Evolutionary conservation across 1,140 invertebrate species (phyloP).

Genomic region (Neodiprion lecontei): DNA sequence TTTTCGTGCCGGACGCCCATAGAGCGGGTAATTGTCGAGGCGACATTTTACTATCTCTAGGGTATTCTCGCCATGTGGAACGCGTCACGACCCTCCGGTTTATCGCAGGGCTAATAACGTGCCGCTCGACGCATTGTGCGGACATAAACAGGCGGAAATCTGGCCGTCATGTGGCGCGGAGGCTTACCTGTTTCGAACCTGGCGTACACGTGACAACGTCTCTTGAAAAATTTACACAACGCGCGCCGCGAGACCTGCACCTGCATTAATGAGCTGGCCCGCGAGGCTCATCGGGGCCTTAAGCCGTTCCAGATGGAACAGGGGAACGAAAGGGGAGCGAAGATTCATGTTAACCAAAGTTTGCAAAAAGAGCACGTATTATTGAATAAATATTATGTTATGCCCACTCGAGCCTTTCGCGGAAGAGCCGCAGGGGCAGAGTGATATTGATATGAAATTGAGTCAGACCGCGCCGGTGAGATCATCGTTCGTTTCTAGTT

Average conservation of each 20-base stretch:
- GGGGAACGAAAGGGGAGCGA: not conserved
- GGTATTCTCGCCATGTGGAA: no score
- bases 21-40: not conserved
- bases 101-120: not conserved
- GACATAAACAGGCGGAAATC: conserved; percentile 17
- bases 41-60: not conserved
- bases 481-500: not conserved
- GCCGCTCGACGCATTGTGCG: not conserved
- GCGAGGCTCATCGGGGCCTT: not conserved
- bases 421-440: not conserved
- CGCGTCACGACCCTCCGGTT: no score
- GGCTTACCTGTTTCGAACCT: conserved; percentile 39
- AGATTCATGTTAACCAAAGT: not conserved
- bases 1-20: no score
- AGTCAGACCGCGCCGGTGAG: not conserved
- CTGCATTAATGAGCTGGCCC: conserved; percentile 46
- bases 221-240: not conserved
- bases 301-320: no score
- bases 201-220: not conserved
- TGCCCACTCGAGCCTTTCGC: not conserved
- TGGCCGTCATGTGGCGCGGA: conserved; percentile 44
- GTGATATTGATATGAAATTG: not conserved
- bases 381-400: not conserved
- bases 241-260: conserved; percentile 39
- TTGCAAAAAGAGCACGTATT: not conserved